Evolutionary conservation across 2,888 invertebrate species (phyloP), one percentile per base, ranked within the genome.

Genomic region (Eupeodes luniger): DNA sequence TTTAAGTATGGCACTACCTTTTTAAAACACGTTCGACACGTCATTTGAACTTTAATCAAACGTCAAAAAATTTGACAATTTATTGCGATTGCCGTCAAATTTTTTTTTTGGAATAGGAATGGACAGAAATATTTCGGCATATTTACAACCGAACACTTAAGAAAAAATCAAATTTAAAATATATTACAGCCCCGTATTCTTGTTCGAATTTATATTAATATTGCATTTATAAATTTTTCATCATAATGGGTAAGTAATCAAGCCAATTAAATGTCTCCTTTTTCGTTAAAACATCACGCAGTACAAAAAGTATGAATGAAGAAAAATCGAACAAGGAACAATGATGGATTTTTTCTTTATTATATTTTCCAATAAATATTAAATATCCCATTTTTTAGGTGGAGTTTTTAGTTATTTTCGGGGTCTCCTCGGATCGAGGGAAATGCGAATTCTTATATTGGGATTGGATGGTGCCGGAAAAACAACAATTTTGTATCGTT

Each of bases 381-480:
- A 74, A 44, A 44, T 14, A 9, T 55, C 44, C 12, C 12, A 27
- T 36, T 82, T 62, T 62, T 89, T 94, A 98, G 99, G 99, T 94
- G 98, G 98, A 93, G 95, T 99, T 93, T 95, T 99, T 94, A 98
- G 98, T 95, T 99, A 99, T 94, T 99, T 99, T 94, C 96, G 98
- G 92, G 97, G 97, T 91, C 95, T 99, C 91, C 95, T 99, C 93
- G 99, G 99, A 62, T 98, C 98, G 90, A 96, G 99, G 92, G 99
- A 99, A 95, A 98, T 99, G 97, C 95, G 99, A 92, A 99, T 99
- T 94, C 94, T 99, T 91, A 99, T 99, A 93, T 95, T 99, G 81
- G 99, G 99, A 6, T 94, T 99, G 91, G 99, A 99, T 94, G 99
- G 99, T 87, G 99, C 99, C 93, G 99, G 99, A 90, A 99, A 99